Conservation (phyloP, 2,797 vertebrate genomes). For the Amblyopsis hoosieri region DNA sequence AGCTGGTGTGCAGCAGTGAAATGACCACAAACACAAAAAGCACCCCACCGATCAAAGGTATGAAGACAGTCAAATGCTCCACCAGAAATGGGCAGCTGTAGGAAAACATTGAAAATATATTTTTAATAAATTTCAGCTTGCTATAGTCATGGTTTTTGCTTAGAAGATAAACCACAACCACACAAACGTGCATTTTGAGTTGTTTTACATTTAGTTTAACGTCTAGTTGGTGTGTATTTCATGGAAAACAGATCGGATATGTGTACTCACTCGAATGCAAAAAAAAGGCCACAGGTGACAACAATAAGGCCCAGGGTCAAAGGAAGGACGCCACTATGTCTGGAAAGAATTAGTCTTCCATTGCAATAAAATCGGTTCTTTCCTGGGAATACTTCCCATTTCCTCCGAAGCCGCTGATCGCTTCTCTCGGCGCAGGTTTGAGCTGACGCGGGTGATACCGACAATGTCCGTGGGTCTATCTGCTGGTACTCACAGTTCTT, state of each 20-base stretch:
- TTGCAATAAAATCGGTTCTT: conserved; percentile 92
- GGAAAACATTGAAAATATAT: background rate
- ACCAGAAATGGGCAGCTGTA: conserved; percentile 93
- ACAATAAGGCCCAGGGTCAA: conserved; percentile 92
- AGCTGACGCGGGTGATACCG: conserved; percentile 60
- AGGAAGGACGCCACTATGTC: conserved; percentile 90
- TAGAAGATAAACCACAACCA: background rate
- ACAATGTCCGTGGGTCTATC: conserved; percentile 84
- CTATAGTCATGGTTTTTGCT: too few species aligned
- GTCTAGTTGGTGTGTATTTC: background rate
- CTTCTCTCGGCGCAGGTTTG: conserved; percentile 54
- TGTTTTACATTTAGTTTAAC: too few species aligned
- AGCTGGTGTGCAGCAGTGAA: conserved; percentile 92
- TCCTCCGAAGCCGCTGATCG: conserved; percentile 73
- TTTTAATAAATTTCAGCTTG: too few species aligned
- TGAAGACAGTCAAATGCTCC: conserved; percentile 86
- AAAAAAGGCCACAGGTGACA: conserved; percentile 92
- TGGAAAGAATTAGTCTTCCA: conserved; percentile 88
- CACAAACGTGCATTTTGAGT: background rate
- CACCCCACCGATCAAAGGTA: conserved; percentile 89
- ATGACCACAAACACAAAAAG: conserved; percentile 92
- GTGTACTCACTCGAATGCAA: conserved; percentile 91
- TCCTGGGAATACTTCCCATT: conserved; percentile 93
- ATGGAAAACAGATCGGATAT: conserved; percentile 1
- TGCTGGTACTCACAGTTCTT: conserved; percentile 95